phyloP scores from a whole-genome alignment of 2,797 vertebrate genomes.

The Pempheris klunzingeri region DNA sequence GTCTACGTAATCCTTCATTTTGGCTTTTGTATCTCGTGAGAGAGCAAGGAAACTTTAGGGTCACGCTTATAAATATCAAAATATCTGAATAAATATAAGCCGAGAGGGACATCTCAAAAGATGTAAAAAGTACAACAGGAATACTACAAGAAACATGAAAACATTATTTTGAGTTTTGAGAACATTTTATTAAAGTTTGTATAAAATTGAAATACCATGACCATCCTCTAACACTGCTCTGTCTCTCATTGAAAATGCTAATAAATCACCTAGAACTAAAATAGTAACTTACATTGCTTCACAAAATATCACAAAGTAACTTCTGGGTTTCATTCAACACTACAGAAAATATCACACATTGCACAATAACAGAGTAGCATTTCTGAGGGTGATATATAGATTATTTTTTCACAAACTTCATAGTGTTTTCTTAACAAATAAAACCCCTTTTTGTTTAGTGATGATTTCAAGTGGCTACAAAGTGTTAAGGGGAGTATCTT shows the following conservation, averaged over 20 bases:
- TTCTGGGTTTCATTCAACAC: background rate
- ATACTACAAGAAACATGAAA: background rate
- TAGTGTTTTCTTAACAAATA: background rate
- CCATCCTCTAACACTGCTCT: background rate
- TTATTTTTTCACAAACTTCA: background rate
- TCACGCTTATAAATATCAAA: no score
- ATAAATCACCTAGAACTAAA: conserved; percentile 38
- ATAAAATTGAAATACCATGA: conserved; percentile 21
- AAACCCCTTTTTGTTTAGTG: background rate
- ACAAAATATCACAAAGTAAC: conserved; percentile 29
- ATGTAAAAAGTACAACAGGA: background rate
- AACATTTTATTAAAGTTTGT: conserved; percentile 54
- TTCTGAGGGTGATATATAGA: background rate
- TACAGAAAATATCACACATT: conserved; percentile 17
- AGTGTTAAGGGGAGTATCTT: background rate
- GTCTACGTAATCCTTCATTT: no score
- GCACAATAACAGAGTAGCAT: background rate
- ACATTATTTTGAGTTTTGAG: background rate
- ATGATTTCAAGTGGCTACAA: conserved; percentile 14
- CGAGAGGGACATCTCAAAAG: background rate
- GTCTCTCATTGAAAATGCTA: background rate
- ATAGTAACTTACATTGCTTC: conserved; percentile 25
- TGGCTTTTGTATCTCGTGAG: no score
- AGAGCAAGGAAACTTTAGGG: no score
- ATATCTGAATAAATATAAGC: background rate